Percentiles rank a stretch among this genome's conserved stretches.
phyloP scores from a whole-genome alignment of 2,888 invertebrate species.

The Eilema sororculum region DNA sequence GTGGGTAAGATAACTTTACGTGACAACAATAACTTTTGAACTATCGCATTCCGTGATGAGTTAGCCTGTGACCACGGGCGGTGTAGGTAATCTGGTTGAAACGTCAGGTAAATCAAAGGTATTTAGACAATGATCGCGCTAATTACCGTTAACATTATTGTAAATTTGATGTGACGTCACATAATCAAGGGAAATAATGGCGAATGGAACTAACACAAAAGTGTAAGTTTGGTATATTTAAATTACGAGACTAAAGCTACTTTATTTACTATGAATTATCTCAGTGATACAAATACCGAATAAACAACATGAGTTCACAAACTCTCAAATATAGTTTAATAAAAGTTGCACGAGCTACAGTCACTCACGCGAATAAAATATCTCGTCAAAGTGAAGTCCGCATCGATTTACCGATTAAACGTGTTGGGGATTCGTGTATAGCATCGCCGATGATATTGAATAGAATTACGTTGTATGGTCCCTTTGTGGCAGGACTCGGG shows the following conservation, averaged over 20 bases:
- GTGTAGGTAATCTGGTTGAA: no score
- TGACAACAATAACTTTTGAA: not conserved
- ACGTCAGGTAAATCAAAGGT: no score
- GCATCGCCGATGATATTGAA: slow-evolving; percentile 48
- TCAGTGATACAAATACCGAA: not conserved
- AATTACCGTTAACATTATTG: no score
- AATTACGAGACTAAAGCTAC: not conserved
- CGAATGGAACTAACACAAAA: no score
- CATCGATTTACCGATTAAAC: slow-evolving; percentile 57
- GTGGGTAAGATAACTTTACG: not conserved
- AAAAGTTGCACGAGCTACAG: slow-evolving; percentile 30
- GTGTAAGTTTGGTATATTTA: no score
- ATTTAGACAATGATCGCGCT: no score
- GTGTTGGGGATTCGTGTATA: slow-evolving; percentile 44
- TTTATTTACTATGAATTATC: no score
- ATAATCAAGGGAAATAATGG: no score
- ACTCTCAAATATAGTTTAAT: not conserved
- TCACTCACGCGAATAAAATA: slow-evolving; percentile 43
- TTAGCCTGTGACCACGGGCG: no score
- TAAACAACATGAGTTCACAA: not conserved
- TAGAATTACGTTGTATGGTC: slow-evolving; percentile 44
- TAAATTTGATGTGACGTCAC: no score
- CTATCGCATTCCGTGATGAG: no score
- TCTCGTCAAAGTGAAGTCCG: slow-evolving; percentile 45
- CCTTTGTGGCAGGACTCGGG: slow-evolving; percentile 46